These are phyloP conservation scores for Sinohyriopsis cumingii DNA, from an alignment of 2,888 invertebrate genomes.

Conservation along the genomic window DNA sequence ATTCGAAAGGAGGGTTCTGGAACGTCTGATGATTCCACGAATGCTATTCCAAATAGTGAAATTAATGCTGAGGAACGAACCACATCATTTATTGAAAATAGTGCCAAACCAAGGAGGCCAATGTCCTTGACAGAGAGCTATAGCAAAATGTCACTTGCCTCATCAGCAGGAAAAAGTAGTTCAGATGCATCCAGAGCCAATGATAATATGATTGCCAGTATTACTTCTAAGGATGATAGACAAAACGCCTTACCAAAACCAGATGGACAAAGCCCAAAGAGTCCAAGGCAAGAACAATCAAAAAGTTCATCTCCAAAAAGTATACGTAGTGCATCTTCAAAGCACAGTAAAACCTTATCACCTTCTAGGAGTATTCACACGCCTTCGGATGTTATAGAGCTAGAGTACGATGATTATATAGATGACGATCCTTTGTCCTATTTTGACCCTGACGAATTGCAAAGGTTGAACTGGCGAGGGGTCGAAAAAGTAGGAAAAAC, in stretches of 20 bases:
- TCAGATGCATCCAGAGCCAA: conserved; percentile 18
- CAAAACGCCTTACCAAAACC: conserved; percentile 60
- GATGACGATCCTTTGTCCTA: conserved; percentile 65
- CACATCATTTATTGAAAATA: conserved; percentile 55
- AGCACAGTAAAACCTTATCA: conserved; percentile 51
- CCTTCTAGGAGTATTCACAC: conserved; percentile 59
- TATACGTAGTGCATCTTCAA: conserved; percentile 37
- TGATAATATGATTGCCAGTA: conserved; percentile 23
- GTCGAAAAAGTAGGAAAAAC: conserved; percentile 54
- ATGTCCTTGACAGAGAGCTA: conserved; percentile 59
- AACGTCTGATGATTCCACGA: conserved; percentile 47
- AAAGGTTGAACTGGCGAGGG: conserved; percentile 60
- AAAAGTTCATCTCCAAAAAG: conserved; percentile 49
- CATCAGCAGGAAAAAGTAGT: conserved; percentile 19
- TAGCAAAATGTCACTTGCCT: conserved; percentile 37
- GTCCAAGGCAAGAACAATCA: conserved; percentile 46
- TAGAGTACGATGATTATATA: conserved; percentile 66
- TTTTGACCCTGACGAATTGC: conserved; percentile 60
- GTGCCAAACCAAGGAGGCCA: conserved; percentile 49
- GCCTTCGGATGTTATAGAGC: conserved; percentile 56
- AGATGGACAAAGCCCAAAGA: conserved; percentile 64
- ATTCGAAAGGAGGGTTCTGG: conserved; percentile 47
- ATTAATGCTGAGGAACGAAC: conserved; percentile 38
- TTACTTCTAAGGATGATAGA: conserved; percentile 45
- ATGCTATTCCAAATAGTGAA: conserved; percentile 15